Conservation (phyloP, 2,888 invertebrate species). For the Melanophora roralis region DNA sequence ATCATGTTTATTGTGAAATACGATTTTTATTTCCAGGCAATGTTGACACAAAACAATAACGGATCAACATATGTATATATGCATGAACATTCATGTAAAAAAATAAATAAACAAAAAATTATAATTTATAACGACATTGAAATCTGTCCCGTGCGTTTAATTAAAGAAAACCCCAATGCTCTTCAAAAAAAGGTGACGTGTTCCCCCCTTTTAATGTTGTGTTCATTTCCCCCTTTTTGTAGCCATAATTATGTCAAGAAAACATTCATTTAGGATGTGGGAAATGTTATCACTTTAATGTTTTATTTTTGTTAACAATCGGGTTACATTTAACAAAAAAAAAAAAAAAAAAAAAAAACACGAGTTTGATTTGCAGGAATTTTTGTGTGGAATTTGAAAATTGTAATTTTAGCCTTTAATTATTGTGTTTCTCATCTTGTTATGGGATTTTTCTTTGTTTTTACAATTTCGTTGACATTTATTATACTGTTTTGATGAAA, state of each 20-base stretch:
- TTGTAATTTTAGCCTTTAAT: constrained; percentile 3
- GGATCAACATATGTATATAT: too few species aligned
- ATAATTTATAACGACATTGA: constrained; percentile 64
- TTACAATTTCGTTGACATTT: constrained; percentile 41
- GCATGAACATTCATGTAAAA: too few species aligned
- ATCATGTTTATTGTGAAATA: constrained; percentile 14
- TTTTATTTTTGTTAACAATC: not conserved
- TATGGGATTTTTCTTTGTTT: constrained; percentile 30
- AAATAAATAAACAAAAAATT: constrained; percentile 24
- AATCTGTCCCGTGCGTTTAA: constrained; percentile 73
- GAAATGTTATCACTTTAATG: constrained; percentile 48
- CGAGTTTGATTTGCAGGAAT: not conserved
- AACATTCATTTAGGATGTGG: constrained; percentile 42
- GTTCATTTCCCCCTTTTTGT: not conserved
- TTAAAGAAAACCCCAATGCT: constrained; percentile 52
- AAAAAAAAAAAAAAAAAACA: too few species aligned
- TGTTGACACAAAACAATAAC: constrained; percentile 6
- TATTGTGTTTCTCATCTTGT: constrained; percentile 22
- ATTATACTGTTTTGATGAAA: constrained; percentile 16
- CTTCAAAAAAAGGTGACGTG: not conserved
- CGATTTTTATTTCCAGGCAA: constrained; percentile 43
- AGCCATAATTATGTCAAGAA: constrained; percentile 28
- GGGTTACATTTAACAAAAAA: too few species aligned
- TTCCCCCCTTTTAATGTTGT: not conserved
- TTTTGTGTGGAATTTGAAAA: not conserved